Evolutionary conservation across 2,888 invertebrate species (phyloP), one percentile per base, ranked within the genome.

Genomic region (Perithous albicinctus): DNA sequence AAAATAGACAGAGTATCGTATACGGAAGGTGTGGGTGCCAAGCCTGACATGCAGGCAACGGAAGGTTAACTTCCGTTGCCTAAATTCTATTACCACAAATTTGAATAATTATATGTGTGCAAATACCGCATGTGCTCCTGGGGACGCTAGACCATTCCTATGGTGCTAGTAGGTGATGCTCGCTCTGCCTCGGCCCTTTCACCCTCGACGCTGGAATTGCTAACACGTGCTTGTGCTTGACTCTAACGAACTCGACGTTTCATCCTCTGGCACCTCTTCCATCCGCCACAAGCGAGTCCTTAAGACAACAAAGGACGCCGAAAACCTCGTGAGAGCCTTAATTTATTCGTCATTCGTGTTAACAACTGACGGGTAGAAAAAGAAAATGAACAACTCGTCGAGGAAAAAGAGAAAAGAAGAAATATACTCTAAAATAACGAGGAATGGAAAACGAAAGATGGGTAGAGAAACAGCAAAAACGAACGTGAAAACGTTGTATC

Each of bases 21-120:
- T 38, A 8, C 7, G 23, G 38, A n/a, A 32, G 23, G 29, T 7
- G 12, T 18, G 35, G 23, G 54, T 20, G 18, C 41, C 51, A 66
- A 67, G 59, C 23, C 67, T 6, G 7, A 3, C 51, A 23, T 61
- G 26, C 69, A 73, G 61, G 69, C 67, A 51, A 29, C 78, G 78
- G 63, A 78, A 78, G 78, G 78, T 82, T 74, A 82, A 78, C 78
- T 82, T 82, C 81, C 69, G 74, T 74, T 64, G 69, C 73, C 78
- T 74, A 82, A 89, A 90, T 89, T 90, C 84, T 78, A 87, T 88
- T 88, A 87, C 85, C 69, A 80, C 72, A 84, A 88, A 90, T 90
- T 86, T 88, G 88, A 90, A 90, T 90, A 90, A 89, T 90, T 89
- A 90, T 89, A 90, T 88, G 87, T 89, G 87, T 84, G 89, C 87